Evolutionary conservation across 92 coral and sea anemone species (phyloP).

Genomic region (Blastomussa wellsi): DNA sequence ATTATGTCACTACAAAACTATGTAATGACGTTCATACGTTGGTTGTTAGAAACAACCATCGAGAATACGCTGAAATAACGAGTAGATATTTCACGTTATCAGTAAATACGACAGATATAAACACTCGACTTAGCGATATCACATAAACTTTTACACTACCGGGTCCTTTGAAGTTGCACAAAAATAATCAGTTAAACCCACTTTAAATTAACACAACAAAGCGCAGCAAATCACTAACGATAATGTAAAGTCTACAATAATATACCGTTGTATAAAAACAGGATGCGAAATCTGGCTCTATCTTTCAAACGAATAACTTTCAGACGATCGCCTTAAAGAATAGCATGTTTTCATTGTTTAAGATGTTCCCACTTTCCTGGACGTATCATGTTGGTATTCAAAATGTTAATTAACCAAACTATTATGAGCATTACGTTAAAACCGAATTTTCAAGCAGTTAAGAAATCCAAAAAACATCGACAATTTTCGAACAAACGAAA

Average conservation of each 20-base stretch:
- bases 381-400: neutral
- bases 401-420: neutral
- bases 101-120: neutral
- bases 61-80: neutral
- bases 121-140: neutral
- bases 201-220: neutral
- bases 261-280: neutral
- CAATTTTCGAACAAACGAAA: neutral
- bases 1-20: neutral
- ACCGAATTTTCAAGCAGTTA: neutral
- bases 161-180: neutral
- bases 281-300: neutral
- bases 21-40: too few species aligned
- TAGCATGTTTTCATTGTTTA: neutral
- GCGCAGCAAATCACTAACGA: neutral
- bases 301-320: neutral
- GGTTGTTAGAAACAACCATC: neutral
- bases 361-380: neutral
- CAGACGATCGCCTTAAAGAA: neutral
- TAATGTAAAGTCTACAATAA: neutral
- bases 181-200: neutral
- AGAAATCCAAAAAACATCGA: neutral
- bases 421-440: neutral
- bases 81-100: neutral
- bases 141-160: neutral